Conservation (phyloP, 2,113 vertebrate species). For the Leucosticte australis region DNA sequence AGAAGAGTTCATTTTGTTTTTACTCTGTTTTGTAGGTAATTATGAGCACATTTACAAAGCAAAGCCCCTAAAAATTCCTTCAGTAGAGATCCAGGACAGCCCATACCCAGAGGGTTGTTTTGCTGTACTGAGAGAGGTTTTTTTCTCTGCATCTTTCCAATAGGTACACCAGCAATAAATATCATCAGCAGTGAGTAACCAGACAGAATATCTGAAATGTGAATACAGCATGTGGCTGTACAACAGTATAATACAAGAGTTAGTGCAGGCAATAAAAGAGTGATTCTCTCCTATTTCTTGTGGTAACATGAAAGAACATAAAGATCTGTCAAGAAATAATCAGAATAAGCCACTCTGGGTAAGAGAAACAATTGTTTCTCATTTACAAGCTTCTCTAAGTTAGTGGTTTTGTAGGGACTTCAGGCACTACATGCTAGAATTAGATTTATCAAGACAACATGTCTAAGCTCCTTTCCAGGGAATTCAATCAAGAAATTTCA, state of each 20-base stretch:
- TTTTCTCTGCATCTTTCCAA: not conserved
- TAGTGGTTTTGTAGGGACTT: not conserved
- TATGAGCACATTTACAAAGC: not conserved
- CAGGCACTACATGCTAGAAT: not conserved
- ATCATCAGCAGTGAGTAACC: not conserved
- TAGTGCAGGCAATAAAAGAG: not conserved
- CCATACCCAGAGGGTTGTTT: not conserved
- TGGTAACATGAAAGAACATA: not conserved
- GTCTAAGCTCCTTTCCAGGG: not conserved
- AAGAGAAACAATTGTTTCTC: not conserved
- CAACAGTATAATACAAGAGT: not conserved
- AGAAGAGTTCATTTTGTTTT: not conserved
- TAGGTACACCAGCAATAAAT: not conserved
- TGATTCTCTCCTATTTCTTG: not conserved
- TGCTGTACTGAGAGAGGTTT: not conserved
- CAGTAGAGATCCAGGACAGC: not conserved
- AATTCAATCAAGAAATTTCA: not conserved
- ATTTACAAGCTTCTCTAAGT: not conserved
- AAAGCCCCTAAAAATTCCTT: not conserved
- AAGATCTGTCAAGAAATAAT: not conserved
- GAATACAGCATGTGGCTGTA: not conserved
- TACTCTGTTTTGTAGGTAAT: not conserved
- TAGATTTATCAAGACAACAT: not conserved
- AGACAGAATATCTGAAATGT: not conserved
- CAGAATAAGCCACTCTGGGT: not conserved